Evolutionary conservation across 2,888 invertebrate genomes (phyloP).

Genomic region (Rhagium mordax): DNA sequence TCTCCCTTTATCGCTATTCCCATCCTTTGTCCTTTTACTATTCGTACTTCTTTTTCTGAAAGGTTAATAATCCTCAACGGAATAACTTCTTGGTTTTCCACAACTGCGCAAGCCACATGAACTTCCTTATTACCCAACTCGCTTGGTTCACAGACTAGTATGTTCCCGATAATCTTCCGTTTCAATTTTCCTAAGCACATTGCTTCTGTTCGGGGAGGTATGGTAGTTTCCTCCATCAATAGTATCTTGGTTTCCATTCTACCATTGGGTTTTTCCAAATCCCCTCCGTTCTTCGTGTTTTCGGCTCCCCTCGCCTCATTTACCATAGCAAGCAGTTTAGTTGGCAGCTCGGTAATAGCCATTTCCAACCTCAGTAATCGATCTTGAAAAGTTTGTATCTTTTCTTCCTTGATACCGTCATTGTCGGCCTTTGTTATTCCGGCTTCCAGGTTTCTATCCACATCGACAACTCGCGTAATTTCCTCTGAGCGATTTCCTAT

Average conservation of each 20-base stretch:
- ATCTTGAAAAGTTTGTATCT: no score
- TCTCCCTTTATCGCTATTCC: background rate
- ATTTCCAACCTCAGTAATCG: no score
- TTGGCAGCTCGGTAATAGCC: no score
- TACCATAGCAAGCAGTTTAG: no score
- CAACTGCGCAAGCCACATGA: background rate
- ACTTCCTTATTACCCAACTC: background rate
- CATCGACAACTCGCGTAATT: no score
- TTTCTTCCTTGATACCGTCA: no score
- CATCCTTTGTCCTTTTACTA: background rate
- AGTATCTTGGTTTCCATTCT: background rate
- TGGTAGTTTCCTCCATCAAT: background rate
- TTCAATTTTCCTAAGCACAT: background rate
- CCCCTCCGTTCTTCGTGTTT: no score
- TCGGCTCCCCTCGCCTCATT: no score
- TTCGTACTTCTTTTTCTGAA: background rate
- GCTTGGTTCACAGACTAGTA: background rate
- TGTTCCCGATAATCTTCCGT: background rate
- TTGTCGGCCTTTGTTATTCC: no score
- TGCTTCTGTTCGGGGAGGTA: background rate
- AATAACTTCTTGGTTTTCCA: background rate
- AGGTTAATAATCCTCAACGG: background rate
- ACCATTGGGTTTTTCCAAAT: no score
- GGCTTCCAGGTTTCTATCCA: no score
- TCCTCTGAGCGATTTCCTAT: no score